Conservation (phyloP, 2,888 invertebrate genomes). For the Athetis lepigone region DNA sequence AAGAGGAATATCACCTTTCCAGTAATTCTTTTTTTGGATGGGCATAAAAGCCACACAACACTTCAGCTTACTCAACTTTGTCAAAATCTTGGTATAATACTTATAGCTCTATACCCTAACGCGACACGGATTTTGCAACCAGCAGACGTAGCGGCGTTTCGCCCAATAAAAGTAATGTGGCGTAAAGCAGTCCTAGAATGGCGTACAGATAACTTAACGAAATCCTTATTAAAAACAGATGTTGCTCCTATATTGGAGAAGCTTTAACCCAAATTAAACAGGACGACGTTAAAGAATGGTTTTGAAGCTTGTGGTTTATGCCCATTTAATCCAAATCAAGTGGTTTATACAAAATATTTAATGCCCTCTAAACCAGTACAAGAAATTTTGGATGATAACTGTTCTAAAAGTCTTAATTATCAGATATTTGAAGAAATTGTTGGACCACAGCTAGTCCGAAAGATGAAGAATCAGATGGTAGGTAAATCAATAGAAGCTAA, state of each 20-base stretch:
- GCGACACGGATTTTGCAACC: slow-evolving; percentile 55
- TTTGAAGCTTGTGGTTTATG: slow-evolving; percentile 49
- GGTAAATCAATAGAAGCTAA: slow-evolving; percentile 47
- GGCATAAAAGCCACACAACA: slow-evolving; percentile 58
- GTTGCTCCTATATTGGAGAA: slow-evolving; percentile 41
- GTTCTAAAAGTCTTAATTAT: slow-evolving; percentile 45
- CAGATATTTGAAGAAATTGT: slow-evolving; percentile 50
- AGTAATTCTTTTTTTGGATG: slow-evolving; percentile 57
- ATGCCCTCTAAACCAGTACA: slow-evolving; percentile 43
- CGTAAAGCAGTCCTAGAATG: slow-evolving; percentile 56
- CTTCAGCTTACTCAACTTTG: slow-evolving; percentile 50
- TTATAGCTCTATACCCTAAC: slow-evolving; percentile 56
- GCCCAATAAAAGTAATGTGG: slow-evolving; percentile 56
- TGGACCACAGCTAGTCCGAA: slow-evolving; percentile 48
- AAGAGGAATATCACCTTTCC: slow-evolving; percentile 47
- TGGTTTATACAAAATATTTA: slow-evolving; percentile 51
- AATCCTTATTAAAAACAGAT: slow-evolving; percentile 42
- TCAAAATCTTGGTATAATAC: slow-evolving; percentile 49
- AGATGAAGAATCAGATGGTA: slow-evolving; percentile 45
- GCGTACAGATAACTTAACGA: slow-evolving; percentile 46
- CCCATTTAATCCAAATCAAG: slow-evolving; percentile 52
- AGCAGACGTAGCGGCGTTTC: slow-evolving; percentile 58
- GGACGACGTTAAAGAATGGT: slow-evolving; percentile 42
- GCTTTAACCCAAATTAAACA: slow-evolving; percentile 45
- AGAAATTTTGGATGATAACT: slow-evolving; percentile 42